Conservation (phyloP, 2,888 invertebrate genomes). For the Patella depressa region DNA sequence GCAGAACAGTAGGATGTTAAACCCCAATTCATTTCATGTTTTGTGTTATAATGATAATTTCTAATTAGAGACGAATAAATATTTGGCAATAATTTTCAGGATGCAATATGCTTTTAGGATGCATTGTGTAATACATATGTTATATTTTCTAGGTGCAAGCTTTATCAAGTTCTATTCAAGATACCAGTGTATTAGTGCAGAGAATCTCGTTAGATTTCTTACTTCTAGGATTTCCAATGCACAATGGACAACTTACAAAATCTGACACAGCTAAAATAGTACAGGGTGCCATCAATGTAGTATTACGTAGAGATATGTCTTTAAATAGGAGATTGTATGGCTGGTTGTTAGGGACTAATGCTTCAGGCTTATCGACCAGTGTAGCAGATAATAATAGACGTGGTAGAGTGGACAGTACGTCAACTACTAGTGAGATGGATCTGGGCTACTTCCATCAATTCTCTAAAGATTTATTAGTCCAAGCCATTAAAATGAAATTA, state of each 20-base stretch:
- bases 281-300: constrained; percentile 80
- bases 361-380: constrained; percentile 11
- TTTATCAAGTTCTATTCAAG: constrained; percentile 84
- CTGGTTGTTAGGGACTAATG: constrained; percentile 83
- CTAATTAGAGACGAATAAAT: neutral
- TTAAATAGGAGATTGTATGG: constrained; percentile 87
- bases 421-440: constrained; percentile 55
- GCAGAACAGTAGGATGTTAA: too few species aligned
- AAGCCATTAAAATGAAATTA: constrained; percentile 60
- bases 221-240: constrained; percentile 86
- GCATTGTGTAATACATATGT: neutral
- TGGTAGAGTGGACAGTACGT: constrained; percentile 41
- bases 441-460: constrained; percentile 76
- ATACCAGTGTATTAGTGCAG: constrained; percentile 86
- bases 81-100: too few species aligned
- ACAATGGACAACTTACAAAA: constrained; percentile 78
- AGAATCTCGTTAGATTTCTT: constrained; percentile 87
- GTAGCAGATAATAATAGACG: constrained; percentile 32
- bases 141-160: constrained; percentile 77
- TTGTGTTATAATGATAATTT: neutral
- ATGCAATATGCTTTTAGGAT: neutral
- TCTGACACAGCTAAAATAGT: constrained; percentile 81
- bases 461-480: constrained; percentile 77
- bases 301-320: constrained; percentile 89
- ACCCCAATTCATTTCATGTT: too few species aligned